Base-by-base conservation (phyloP, 2,797 vertebrate species). In the Pseudochromis fuscus region DNA sequence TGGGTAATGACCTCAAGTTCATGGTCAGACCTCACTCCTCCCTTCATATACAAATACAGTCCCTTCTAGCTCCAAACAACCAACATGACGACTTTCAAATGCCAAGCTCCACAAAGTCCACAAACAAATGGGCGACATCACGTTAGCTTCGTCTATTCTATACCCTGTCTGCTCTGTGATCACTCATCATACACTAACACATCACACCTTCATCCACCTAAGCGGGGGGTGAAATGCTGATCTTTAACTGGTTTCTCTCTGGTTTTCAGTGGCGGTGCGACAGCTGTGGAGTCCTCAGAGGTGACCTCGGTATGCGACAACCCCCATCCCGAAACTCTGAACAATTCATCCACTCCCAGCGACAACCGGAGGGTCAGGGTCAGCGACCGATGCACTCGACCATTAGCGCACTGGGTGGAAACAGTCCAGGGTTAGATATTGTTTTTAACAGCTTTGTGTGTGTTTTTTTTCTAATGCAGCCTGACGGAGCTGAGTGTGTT, bases 301-400 rank as follows among this genome's bases (percentile, higher is more conserved):
- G 72, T 84, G 31, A 93, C 94, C 13, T 82, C 88, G 0, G 49
- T 93, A 33, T 87, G 87, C 25, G 91, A 92, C 69, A 93, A 88
- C 40, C 85, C 82, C 11, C 95, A 92, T 37, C 60, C 91, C n/a
- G 77, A 91, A 64, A 77, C 86, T 31, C 71, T 25, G 1, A 90
- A 89, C 2, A 90, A 86, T 76, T 93, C 92, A 3, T 91, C 88
- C 0, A 90, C 87, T 0, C 83, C 92, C 60, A 88, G 93, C 55
- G 76, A 77, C 77, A 91, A 86, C 72, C 88, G 92, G 87, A 92
- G 89, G 93, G 96, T 99, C 90, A 96, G 95, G 89, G 88, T 89
- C 85, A 92, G 90, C 88, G 45, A 83, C 59, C 25, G 30, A 58
- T 23, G 27, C 67, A 72, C 65, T 56, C 66, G 63, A 35, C 30